Evolutionary conservation across 2,113 vertebrate species (phyloP), one percentile per base, ranked within the genome.

Genomic region (Agelaius tricolor): DNA sequence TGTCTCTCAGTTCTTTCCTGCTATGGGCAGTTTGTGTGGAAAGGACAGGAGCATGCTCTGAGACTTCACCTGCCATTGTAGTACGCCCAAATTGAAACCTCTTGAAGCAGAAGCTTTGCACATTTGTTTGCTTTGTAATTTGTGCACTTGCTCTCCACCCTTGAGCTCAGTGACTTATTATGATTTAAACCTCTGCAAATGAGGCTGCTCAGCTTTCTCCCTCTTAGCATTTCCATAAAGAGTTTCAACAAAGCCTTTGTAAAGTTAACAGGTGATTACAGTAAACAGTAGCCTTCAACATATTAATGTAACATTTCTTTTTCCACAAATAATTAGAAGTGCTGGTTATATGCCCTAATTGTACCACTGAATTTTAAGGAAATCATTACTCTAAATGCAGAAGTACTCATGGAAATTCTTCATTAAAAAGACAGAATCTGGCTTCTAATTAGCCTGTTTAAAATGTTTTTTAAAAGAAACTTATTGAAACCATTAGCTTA

Each of bases 51-150:
- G 62, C 78, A 67, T 47, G 77, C 89, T 97, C 93, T 90, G 79
- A 84, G 90, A 94, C 89, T 85, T 61, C 78, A 92, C 67, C 79
- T 80, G 79, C 65, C 67, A 35, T 69, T 65, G 44, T 43, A 84
- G 44, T 18, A 52, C 1, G 44, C 83, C 78, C 77, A 72, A 46
- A 91, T 69, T 76, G 80, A 89, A 87, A 82, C 89, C 67, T 95
- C 77, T 93, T 61, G 62, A 94, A 95, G 86, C 83, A 95, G 86
- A 96, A 94, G 81, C 87, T 95, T 92, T 96, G 91, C 90, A 96
- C 83, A 51, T 87, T 84, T 80, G 58, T 94, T 94, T 89, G 49
- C 84, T 94, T 75, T 80, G 66, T 84, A 80, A 86, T 80, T 90
- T 67, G 55, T 91, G 72, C 61, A 67, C 69, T 90, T 89, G 67